A percentile compares a stretch with the other conserved stretches of the same genome.
Evolutionary conservation across 2,888 invertebrate genomes (phyloP).

Genomic region (Caenorhabditis zanzibari): DNA sequence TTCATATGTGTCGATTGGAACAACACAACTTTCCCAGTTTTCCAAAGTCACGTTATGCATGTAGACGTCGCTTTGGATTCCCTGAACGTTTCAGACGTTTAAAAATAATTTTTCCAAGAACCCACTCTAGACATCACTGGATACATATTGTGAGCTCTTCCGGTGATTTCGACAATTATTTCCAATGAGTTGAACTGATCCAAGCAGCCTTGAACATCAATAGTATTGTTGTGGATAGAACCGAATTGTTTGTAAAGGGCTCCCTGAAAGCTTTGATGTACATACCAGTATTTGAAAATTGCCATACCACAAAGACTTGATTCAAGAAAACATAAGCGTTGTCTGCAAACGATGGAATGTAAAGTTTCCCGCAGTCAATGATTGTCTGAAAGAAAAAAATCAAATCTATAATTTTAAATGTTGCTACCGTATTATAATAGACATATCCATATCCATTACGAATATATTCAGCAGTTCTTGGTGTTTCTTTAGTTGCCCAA

Average conservation of each 20-base stretch:
- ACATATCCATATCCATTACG: conserved; percentile 57
- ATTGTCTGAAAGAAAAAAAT: conserved; percentile 24
- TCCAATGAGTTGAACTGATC: conserved; percentile 50
- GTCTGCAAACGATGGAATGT: conserved; percentile 57
- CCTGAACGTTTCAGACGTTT: neutral
- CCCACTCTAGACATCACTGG: conserved; percentile 57
- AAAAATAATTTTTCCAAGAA: neutral
- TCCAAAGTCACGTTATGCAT: conserved; percentile 57
- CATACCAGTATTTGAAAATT: neutral
- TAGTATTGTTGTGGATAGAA: conserved; percentile 56
- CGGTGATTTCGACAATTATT: conserved; percentile 60
- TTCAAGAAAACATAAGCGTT: conserved; percentile 62
- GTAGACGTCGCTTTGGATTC: conserved; percentile 52
- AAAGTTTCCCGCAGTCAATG: conserved; percentile 54
- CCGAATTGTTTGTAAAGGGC: conserved; percentile 53
- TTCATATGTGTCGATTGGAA: conserved; percentile 58
- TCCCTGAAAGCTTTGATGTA: conserved; percentile 25
- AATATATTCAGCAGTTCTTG: conserved; percentile 62
- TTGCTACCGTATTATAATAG: conserved; percentile 59
- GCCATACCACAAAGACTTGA: conserved; percentile 52
- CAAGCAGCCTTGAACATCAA: conserved; percentile 59
- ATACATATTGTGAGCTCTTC: conserved; percentile 45
- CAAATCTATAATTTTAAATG: too few species aligned
- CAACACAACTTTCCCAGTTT: conserved; percentile 58
- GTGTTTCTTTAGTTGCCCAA: conserved; percentile 55